phyloP scores from a whole-genome alignment of 2,113 vertebrate species.

The Coptodon bakossiorum region DNA sequence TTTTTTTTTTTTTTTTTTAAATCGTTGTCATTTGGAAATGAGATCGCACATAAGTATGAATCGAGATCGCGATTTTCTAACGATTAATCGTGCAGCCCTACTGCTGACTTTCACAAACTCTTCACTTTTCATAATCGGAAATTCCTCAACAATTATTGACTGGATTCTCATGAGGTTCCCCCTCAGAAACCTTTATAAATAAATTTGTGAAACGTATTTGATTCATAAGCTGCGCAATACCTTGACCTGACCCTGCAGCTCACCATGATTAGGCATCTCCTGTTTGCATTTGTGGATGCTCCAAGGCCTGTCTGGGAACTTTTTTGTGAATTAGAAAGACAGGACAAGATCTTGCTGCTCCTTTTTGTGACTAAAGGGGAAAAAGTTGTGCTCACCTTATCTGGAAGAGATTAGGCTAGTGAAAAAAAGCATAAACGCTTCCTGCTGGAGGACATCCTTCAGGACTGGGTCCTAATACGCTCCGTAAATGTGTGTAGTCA shows the following conservation, averaged over 20 bases:
- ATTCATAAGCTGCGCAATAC: not conserved
- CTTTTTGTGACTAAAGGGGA: not conserved
- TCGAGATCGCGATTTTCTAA: too few relatives aligned
- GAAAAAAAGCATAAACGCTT: not conserved
- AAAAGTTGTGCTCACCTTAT: not conserved
- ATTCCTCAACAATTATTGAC: not conserved
- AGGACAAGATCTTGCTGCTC: not conserved
- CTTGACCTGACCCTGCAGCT: not conserved
- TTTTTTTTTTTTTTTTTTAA: too few relatives aligned
- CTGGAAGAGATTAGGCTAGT: not conserved
- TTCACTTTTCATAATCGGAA: not conserved
- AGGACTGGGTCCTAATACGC: not conserved
- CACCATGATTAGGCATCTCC: not conserved
- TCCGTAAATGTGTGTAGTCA: not conserved
- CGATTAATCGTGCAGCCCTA: too few relatives aligned
- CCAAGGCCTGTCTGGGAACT: not conserved
- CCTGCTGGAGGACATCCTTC: not conserved
- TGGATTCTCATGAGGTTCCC: not conserved
- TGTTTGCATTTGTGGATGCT: not conserved
- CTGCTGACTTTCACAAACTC: not conserved
- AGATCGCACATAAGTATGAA: too few relatives aligned
- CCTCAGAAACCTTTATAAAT: not conserved
- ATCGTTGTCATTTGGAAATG: too few relatives aligned
- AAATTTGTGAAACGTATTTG: not conserved
- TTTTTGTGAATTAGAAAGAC: not conserved